Base-by-base conservation (phyloP, 2,113 vertebrate species). In the Butorides virescens region DNA sequence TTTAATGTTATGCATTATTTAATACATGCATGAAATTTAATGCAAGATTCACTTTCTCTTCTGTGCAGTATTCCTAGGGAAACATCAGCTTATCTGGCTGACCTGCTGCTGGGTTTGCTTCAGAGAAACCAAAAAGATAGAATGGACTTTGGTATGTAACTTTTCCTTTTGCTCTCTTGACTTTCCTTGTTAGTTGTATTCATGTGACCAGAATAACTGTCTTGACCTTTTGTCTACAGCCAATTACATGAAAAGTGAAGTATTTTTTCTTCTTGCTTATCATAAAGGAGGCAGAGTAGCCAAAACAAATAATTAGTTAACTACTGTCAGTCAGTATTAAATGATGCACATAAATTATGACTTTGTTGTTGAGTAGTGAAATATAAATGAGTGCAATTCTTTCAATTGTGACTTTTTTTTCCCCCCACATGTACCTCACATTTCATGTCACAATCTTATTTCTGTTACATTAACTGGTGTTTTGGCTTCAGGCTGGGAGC, bases 61-160 rank as follows among this genome's bases (percentile, higher is more conserved):
- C 34, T 62, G 42, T 82, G 62, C 81, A 99, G 99, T 96, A 99
- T 99, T 98, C 99, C 99, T 25, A 98, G 99, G 95, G 99, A 99
- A 98, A 99, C 99, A 5, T 99, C 99, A 50, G 95, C 98, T 84
- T 98, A 98, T 55, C 98, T 99, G 92, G 95, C 98, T 71, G 98
- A 99, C 95, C 98, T 99, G 91, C 97, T 99, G 61, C 97, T 99
- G 86, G 99, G 99, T 70, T 98, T 99, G 92, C 98, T 99, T 95
- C 99, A 99, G 98, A 99, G 99, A 96, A 99, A 99, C 96, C 99
- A 99, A 95, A 99, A 99, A 96, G 99, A 99, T 74, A 98, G 99
- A 88, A 99, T 99, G 98, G 99, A 99, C 96, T 99, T 99, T 90
- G 99, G 99, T 99, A 96, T 95, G 99, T 98, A 80, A 78, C 92